Percentiles rank a stretch among this genome's conserved stretches.
These are phyloP conservation scores for Distichodus sexfasciatus DNA, from an alignment of 2,797 vertebrate genomes.

Conservation along the genomic window DNA sequence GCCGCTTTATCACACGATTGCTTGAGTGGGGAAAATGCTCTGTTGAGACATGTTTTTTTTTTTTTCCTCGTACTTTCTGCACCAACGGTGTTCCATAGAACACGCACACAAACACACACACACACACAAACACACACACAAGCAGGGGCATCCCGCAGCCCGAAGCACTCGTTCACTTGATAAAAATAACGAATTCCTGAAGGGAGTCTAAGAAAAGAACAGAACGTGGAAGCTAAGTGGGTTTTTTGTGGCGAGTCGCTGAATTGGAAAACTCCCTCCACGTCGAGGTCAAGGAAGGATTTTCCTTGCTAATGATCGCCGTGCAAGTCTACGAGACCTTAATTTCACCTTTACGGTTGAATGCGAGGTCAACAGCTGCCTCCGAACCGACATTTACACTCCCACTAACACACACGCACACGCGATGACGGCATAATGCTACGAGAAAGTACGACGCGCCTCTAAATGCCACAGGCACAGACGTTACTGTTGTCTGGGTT, in stretches of 20 bases:
- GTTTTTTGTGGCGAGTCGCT: conserved; percentile 12
- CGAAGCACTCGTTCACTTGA: not conserved
- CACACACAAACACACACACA: not conserved
- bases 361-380: not conserved
- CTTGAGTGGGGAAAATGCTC: no score
- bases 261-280: conserved; percentile 16
- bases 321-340: not conserved
- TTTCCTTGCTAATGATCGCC: conserved; percentile 9
- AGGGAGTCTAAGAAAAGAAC: conserved; percentile 25
- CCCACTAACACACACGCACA: not conserved
- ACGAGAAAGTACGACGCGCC: not conserved
- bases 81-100: no score
- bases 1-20: no score
- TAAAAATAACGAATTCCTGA: not conserved
- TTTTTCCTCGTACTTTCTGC: no score
- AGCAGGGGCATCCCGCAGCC: not conserved
- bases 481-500: no score
- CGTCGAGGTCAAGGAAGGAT: no score
- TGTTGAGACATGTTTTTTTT: no score
- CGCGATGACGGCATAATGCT: not conserved
- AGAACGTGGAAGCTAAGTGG: conserved; percentile 37
- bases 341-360: conserved; percentile 16
- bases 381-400: not conserved
- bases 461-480: no score
- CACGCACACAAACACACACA: conserved; percentile 1